Conservation (phyloP, 2,888 invertebrate species). For the Perdita meconis region DNA sequence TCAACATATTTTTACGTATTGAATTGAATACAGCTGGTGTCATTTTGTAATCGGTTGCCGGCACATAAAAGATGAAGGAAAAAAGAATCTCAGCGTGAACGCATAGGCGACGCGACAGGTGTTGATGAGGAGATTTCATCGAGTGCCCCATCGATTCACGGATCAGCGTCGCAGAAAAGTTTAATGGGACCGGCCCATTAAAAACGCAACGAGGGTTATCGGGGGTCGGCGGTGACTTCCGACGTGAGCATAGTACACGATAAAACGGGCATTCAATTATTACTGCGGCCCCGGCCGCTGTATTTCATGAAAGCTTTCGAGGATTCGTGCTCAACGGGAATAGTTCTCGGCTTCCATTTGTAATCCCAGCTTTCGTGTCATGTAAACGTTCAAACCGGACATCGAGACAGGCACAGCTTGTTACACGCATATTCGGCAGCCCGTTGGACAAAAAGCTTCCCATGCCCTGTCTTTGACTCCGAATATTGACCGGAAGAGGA, state of each 20-base stretch:
- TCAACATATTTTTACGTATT: too few relatives aligned
- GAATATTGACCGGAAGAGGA: not conserved
- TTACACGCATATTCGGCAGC: conserved; percentile 58
- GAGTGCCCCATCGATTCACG: conserved; percentile 9
- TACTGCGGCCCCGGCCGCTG: conserved; percentile 30
- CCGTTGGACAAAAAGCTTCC: conserved; percentile 47
- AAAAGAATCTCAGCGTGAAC: not conserved
- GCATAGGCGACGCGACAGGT: not conserved
- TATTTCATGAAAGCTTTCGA: conserved; percentile 50
- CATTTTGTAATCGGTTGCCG: too few relatives aligned
- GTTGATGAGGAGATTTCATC: conserved; percentile 22
- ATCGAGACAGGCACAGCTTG: conserved; percentile 68
- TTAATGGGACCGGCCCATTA: conserved; percentile 22
- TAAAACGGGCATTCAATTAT: conserved; percentile 53
- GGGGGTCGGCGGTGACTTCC: not conserved
- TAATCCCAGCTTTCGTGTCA: conserved; percentile 68
- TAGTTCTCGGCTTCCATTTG: conserved; percentile 59
- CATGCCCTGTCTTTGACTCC: conserved; percentile 5
- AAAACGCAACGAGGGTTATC: not conserved
- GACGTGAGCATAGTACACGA: not conserved
- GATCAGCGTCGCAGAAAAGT: conserved; percentile 14
- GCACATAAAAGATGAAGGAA: too few relatives aligned
- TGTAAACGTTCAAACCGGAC: conserved; percentile 68
- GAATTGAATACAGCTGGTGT: too few relatives aligned
- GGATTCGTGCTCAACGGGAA: conserved; percentile 62